phyloP scores from a whole-genome alignment of 2,113 vertebrate species.

The Strix aluco region DNA sequence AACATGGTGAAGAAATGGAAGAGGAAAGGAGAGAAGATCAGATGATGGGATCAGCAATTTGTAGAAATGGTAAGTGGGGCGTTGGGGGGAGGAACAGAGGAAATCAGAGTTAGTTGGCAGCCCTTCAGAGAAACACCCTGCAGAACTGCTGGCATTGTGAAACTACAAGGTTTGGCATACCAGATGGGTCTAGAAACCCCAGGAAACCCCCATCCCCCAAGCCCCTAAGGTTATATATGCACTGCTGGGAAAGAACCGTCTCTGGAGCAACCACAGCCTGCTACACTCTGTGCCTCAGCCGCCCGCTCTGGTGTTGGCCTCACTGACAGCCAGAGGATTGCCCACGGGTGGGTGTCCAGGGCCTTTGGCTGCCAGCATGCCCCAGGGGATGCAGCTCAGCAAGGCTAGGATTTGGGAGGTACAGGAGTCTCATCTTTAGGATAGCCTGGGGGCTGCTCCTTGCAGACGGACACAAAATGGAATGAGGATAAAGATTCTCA shows the following conservation, averaged over 20 bases:
- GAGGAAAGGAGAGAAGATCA: background rate
- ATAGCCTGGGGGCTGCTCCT: background rate
- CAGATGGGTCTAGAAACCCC: background rate
- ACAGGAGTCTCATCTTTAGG: background rate
- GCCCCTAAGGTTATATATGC: background rate
- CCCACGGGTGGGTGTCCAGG: background rate
- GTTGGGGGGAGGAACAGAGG: background rate
- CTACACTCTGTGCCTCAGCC: background rate
- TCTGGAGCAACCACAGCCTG: background rate
- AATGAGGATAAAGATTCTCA: background rate
- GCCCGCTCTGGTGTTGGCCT: background rate
- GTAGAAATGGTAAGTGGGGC: background rate
- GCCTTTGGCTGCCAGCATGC: background rate
- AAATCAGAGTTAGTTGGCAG: conserved; percentile 35
- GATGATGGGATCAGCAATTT: conserved; percentile 6
- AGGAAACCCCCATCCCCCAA: background rate
- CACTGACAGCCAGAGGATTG: background rate
- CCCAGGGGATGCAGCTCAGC: background rate
- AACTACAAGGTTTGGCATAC: background rate
- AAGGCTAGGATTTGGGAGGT: background rate
- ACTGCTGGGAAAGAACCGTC: background rate
- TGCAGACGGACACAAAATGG: background rate
- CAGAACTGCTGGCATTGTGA: background rate
- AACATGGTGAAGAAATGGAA: background rate
- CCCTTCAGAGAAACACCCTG: background rate